These are phyloP conservation scores for Synergus laeviventris DNA, from an alignment of 2,888 invertebrate species.

Conservation along the genomic window DNA sequence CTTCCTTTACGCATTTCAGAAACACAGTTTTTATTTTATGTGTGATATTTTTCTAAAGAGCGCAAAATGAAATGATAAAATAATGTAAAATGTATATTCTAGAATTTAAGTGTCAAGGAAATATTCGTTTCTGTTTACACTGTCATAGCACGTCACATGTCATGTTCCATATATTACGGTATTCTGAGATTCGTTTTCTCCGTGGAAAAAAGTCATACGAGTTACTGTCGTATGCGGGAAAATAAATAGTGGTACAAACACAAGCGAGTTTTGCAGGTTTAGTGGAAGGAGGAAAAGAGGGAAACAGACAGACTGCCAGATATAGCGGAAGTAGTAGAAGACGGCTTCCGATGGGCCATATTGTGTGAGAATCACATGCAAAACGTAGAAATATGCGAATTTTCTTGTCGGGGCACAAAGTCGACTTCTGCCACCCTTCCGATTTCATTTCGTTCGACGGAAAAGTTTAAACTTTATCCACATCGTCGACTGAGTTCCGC, in stretches of 20 bases:
- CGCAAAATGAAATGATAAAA: neutral
- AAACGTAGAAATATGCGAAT: slow-evolving; percentile 65
- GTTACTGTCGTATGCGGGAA: slow-evolving; percentile 25
- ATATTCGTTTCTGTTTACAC: slow-evolving; percentile 32
- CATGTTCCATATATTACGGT: slow-evolving; percentile 24
- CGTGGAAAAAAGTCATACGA: slow-evolving; percentile 57
- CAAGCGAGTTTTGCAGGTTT: slow-evolving; percentile 57
- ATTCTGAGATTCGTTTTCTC: slow-evolving; percentile 50
- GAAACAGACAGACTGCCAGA: slow-evolving; percentile 59
- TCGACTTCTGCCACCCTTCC: slow-evolving; percentile 53
- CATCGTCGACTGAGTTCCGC: slow-evolving; percentile 46
- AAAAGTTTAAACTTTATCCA: slow-evolving; percentile 56
- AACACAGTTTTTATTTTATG: neutral
- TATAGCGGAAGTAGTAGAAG: slow-evolving; percentile 69
- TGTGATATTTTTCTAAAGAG: neutral
- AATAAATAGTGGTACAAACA: slow-evolving; percentile 46
- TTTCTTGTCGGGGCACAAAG: slow-evolving; percentile 41
- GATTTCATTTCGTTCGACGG: slow-evolving; percentile 55
- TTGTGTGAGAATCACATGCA: slow-evolving; percentile 67
- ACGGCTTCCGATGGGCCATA: slow-evolving; percentile 69
- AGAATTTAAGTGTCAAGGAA: slow-evolving; percentile 5
- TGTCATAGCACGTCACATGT: slow-evolving; percentile 24
- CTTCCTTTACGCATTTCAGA: neutral
- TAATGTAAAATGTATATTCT: neutral
- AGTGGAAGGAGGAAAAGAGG: slow-evolving; percentile 57